Percentiles rank a stretch among this genome's conserved stretches.
Conservation (phyloP, 1,140 invertebrate genomes). For the Cyphomyrmex costatus region DNA sequence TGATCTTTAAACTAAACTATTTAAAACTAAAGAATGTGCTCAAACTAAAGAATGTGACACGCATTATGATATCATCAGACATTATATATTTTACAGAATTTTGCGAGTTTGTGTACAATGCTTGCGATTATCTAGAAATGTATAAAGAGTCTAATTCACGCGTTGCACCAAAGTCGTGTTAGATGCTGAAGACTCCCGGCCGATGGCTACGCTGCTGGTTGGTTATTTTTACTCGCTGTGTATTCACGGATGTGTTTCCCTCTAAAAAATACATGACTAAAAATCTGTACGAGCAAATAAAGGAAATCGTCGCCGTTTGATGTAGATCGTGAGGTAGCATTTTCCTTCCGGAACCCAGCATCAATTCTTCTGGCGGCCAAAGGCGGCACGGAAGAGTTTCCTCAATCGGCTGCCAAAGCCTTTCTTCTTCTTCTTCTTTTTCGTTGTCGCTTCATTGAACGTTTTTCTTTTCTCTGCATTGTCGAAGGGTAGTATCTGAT, state of each 20-base stretch:
- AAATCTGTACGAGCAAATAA: not conserved
- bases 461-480: constrained; percentile 28
- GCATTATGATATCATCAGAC: constrained; percentile 3
- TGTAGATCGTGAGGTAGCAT: constrained; percentile 26
- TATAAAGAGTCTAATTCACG: constrained; percentile 47
- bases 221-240: constrained; percentile 72
- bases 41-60: constrained; percentile 14
- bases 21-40: constrained; percentile 13
- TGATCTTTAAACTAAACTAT: not conserved
- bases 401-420: constrained; percentile 66
- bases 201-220: constrained; percentile 31
- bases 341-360: not conserved
- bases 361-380: constrained; percentile 73
- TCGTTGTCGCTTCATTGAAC: not conserved
- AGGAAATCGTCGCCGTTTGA: not conserved
- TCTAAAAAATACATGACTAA: constrained; percentile 25
- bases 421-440: constrained; percentile 72
- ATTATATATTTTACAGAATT: constrained; percentile 67
- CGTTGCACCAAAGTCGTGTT: constrained; percentile 12
- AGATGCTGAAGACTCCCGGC: constrained; percentile 16
- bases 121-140: constrained; percentile 43
- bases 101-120: constrained; percentile 41
- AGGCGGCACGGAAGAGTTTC: constrained; percentile 69
- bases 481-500: not conserved
- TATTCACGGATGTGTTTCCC: constrained; percentile 22